Conservation (phyloP, 2,888 invertebrate species). For the Lycia hirtaria region DNA sequence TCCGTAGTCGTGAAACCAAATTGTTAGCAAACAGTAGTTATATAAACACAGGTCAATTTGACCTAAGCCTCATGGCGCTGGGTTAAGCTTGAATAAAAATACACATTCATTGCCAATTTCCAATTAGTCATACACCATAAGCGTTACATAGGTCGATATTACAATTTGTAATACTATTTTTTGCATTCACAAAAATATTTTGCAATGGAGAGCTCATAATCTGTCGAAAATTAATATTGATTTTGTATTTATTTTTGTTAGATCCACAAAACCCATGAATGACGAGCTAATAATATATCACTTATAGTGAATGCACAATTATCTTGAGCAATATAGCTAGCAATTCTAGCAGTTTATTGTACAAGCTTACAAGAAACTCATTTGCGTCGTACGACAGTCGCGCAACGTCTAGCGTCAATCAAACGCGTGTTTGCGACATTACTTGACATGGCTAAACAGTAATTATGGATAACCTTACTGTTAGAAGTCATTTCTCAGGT, state of each 20-base stretch:
- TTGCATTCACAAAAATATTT: too few relatives aligned
- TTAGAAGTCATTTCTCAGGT: neutral
- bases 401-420: slow-evolving; percentile 22
- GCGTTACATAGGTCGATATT: too few relatives aligned
- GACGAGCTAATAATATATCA: neutral
- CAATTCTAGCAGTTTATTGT: slow-evolving; percentile 12
- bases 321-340: slow-evolving; percentile 7
- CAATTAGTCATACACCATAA: too few relatives aligned
- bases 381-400: slow-evolving; percentile 10
- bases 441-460: neutral
- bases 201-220: too few relatives aligned
- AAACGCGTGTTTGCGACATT: slow-evolving; percentile 18
- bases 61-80: too few relatives aligned
- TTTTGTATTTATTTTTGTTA: neutral
- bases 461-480: slow-evolving; percentile 1
- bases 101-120: too few relatives aligned
- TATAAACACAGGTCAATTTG: too few relatives aligned
- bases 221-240: too few relatives aligned
- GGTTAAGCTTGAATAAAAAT: too few relatives aligned
- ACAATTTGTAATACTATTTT: too few relatives aligned
- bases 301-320: slow-evolving; percentile 1
- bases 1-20: too few relatives aligned
- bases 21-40: too few relatives aligned
- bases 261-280: neutral
- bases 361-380: slow-evolving; percentile 18